These are phyloP conservation scores for Drosophila hamatofila DNA, from an alignment of 2,888 invertebrate species.

Conservation along the genomic window DNA sequence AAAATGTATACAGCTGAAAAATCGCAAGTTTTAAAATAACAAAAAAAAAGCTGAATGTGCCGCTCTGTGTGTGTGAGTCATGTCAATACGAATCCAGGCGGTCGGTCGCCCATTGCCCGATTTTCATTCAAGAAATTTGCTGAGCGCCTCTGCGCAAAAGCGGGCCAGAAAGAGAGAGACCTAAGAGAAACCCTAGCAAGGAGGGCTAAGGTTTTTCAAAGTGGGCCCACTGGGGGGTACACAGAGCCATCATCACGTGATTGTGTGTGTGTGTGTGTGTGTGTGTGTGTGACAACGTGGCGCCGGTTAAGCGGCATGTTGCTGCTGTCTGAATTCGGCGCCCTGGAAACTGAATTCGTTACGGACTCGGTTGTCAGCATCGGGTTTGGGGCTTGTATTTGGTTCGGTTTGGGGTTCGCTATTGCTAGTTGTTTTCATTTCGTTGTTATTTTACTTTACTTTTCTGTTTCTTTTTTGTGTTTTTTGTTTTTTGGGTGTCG, in stretches of 20 bases:
- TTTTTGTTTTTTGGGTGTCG: constrained; percentile 53
- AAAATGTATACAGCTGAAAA: too few relatives aligned
- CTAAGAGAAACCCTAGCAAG: constrained; percentile 70
- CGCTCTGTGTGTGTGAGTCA: constrained; percentile 58
- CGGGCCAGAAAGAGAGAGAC: constrained; percentile 35
- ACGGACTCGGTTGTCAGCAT: constrained; percentile 20
- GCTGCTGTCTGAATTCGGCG: constrained; percentile 45
- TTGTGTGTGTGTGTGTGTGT: constrained; percentile 40
- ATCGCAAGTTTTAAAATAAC: too few relatives aligned
- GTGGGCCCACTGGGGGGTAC: not conserved
- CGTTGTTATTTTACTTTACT: constrained; percentile 7
- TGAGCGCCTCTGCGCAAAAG: constrained; percentile 57
- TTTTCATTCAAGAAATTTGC: constrained; percentile 73
- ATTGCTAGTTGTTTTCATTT: constrained; percentile 13
- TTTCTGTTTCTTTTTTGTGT: constrained; percentile 1
- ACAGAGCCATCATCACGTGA: constrained; percentile 65
- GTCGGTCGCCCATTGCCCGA: constrained; percentile 40
- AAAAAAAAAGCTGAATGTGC: not conserved
- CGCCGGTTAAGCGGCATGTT: constrained; percentile 76
- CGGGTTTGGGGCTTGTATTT: constrained; percentile 19
- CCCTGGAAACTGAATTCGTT: constrained; percentile 36
- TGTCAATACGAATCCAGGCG: constrained; percentile 35
- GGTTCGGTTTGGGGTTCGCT: constrained; percentile 7
- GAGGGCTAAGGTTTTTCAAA: constrained; percentile 1
- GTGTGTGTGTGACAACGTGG: constrained; percentile 69